Conservation (phyloP, 2,113 vertebrate species). For the Heterotis niloticus region DNA sequence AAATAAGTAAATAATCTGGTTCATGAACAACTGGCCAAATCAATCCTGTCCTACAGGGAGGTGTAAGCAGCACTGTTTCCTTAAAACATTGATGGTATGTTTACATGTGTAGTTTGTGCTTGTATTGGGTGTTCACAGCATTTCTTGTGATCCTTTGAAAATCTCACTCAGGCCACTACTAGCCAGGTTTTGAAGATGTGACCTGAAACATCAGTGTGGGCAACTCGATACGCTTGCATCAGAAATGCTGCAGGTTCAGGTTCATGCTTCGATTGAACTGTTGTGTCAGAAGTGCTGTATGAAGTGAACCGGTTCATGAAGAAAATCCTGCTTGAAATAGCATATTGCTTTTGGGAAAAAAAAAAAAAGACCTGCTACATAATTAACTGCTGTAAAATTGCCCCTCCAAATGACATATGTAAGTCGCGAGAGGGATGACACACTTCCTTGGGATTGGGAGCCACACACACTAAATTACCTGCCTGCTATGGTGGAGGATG, state of each 20-base stretch:
- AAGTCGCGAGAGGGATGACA: conserved; percentile 3
- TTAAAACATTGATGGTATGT: neutral
- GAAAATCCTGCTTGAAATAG: neutral
- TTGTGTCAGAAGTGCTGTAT: neutral
- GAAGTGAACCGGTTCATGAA: neutral
- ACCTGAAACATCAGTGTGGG: conserved; percentile 1
- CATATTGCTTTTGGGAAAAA: neutral
- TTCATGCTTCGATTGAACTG: neutral
- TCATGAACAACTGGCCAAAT: too few relatives aligned
- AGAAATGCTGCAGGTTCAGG: neutral
- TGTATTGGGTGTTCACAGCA: neutral
- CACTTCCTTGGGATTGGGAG: neutral
- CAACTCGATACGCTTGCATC: neutral
- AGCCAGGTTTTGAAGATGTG: too few relatives aligned
- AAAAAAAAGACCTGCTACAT: neutral
- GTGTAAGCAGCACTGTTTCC: neutral
- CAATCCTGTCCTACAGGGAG: too few relatives aligned
- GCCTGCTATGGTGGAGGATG: neutral
- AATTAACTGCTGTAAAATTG: neutral
- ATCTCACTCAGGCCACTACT: too few relatives aligned
- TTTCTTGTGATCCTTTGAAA: neutral
- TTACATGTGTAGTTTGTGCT: neutral
- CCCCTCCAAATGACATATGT: neutral
- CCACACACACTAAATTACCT: neutral
- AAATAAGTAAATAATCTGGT: too few relatives aligned